phyloP scores from a whole-genome alignment of 2,113 vertebrate genomes.

The Eubucco bourcierii region DNA sequence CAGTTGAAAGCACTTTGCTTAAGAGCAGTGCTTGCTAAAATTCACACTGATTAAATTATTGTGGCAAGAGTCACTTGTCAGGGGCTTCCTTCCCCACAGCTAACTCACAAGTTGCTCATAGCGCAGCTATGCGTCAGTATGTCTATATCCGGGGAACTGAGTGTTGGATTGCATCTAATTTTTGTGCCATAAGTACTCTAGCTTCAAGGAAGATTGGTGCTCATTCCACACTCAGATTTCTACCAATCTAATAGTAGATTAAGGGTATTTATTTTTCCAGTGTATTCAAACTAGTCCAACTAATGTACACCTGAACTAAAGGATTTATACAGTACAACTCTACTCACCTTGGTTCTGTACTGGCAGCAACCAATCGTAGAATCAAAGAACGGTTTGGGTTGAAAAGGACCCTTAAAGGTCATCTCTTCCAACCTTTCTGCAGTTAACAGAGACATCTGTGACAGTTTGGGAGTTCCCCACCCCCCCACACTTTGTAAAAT shows the following conservation, averaged over 20 bases:
- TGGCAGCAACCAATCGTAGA: background rate
- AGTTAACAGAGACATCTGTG: too few species aligned
- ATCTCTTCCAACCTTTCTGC: background rate
- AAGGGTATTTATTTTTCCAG: background rate
- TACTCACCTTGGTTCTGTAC: background rate
- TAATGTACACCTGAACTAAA: background rate
- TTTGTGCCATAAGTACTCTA: background rate
- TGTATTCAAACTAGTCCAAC: background rate
- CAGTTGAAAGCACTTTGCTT: background rate
- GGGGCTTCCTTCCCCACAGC: background rate
- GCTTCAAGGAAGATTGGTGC: background rate
- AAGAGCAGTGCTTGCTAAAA: slow-evolving; percentile 14
- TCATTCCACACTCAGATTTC: background rate
- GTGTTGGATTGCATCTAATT: background rate
- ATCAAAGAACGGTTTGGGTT: background rate
- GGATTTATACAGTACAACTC: background rate
- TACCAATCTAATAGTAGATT: background rate
- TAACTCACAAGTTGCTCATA: background rate
- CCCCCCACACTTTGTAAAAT: too few species aligned
- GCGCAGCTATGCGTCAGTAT: background rate
- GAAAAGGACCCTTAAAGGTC: background rate
- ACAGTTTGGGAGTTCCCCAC: too few species aligned
- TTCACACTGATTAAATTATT: background rate
- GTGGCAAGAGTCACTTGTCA: background rate
- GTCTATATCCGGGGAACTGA: background rate